Evolutionary conservation across 2,797 vertebrate species (phyloP).

Genomic region (Nothura maculosa): DNA sequence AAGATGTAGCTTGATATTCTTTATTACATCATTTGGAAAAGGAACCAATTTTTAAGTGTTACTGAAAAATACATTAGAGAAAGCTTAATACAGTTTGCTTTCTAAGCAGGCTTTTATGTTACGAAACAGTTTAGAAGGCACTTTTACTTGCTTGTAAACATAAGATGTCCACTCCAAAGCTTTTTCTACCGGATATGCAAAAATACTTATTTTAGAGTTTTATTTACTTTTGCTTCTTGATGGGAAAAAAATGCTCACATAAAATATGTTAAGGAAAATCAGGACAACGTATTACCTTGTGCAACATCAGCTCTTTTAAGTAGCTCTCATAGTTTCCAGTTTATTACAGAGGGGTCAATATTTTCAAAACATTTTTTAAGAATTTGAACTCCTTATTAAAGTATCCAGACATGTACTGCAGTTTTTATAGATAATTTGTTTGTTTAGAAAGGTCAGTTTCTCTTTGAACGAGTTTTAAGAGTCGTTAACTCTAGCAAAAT

Average conservation of each 20-base stretch:
- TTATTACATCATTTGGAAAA: slow-evolving; percentile 12
- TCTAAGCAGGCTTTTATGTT: not conserved
- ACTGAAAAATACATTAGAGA: slow-evolving; percentile 32
- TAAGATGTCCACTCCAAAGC: not conserved
- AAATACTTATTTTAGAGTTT: not conserved
- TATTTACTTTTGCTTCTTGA: slow-evolving; percentile 19
- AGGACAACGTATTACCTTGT: not conserved
- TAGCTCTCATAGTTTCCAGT: not conserved
- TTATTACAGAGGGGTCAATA: not conserved
- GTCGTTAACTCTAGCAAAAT: not conserved
- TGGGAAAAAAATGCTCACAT: slow-evolving; percentile 14
- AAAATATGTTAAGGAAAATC: slow-evolving; percentile 33
- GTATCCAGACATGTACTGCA: not conserved
- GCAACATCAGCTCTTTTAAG: not conserved
- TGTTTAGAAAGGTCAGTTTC: slow-evolving; percentile 10
- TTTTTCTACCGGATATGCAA: not conserved
- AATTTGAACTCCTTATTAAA: not conserved
- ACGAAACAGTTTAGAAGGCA: not conserved
- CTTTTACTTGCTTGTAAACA: not conserved
- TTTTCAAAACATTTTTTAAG: slow-evolving; percentile 6
- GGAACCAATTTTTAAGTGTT: slow-evolving; percentile 15
- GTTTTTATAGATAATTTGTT: not conserved
- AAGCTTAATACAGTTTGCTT: not conserved
- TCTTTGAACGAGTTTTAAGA: slow-evolving; percentile 5
- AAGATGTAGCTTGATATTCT: not conserved